Percentiles rank a stretch among this genome's conserved stretches.
These are phyloP conservation scores for Spodoptera picta DNA, from an alignment of 2,888 invertebrate species.

Conservation along the genomic window DNA sequence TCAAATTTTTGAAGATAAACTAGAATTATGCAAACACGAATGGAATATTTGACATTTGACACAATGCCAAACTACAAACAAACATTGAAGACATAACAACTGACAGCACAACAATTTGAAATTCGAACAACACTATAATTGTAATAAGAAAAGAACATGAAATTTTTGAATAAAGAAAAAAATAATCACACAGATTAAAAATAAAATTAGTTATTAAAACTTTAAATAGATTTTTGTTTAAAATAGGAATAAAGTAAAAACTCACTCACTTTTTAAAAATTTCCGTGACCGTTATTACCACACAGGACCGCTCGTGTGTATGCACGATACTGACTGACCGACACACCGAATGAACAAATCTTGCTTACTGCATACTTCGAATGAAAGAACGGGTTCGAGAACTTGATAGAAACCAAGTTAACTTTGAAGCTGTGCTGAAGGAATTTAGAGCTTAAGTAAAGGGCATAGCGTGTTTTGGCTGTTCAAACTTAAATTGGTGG, in stretches of 20 bases:
- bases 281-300: constrained; percentile 55
- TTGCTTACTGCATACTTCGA: constrained; percentile 49
- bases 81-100: constrained; percentile 25
- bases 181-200: neutral
- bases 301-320: constrained; percentile 52
- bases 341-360: constrained; percentile 41
- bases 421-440: constrained; percentile 11
- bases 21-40: constrained; percentile 14
- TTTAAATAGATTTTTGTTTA: constrained; percentile 4
- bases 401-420: constrained; percentile 32
- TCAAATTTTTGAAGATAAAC: neutral
- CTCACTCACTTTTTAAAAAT: constrained; percentile 57
- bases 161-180: neutral
- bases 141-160: neutral
- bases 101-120: constrained; percentile 12
- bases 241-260: constrained; percentile 23
- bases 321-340: constrained; percentile 56
- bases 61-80: constrained; percentile 33
- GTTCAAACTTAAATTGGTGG: constrained; percentile 7
- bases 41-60: constrained; percentile 39
- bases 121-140: constrained; percentile 4
- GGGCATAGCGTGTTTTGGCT: constrained; percentile 8
- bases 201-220: neutral
- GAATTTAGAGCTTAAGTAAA: constrained; percentile 27
- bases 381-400: constrained; percentile 48